Evolutionary conservation across 2,888 invertebrate genomes (phyloP).

Genomic region (Fissipunctia ypsillon): DNA sequence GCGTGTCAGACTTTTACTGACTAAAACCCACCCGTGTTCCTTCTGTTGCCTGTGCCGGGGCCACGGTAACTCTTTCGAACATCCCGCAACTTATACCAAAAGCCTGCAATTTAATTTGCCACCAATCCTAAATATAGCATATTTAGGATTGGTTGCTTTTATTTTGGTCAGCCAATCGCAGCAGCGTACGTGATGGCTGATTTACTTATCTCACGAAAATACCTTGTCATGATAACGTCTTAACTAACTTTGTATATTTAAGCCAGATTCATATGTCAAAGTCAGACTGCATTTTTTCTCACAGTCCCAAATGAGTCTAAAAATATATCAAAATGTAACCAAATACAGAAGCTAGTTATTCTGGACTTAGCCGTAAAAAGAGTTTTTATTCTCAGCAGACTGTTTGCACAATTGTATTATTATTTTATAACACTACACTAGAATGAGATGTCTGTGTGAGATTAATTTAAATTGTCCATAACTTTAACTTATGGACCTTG

Average conservation of each 20-base stretch:
- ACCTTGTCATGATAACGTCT: slow-evolving; percentile 3
- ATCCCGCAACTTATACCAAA: too few species aligned
- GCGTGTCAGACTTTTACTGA: too few species aligned
- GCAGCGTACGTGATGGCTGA: neutral
- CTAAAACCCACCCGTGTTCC: too few species aligned
- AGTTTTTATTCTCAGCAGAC: slow-evolving; percentile 14
- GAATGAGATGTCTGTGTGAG: slow-evolving; percentile 77
- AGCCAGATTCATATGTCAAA: neutral
- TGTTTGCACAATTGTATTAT: slow-evolving; percentile 76
- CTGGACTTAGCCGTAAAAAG: slow-evolving; percentile 20
- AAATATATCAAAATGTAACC: slow-evolving; percentile 10
- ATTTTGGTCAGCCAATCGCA: neutral
- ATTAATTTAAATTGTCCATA: slow-evolving; percentile 83
- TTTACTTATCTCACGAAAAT: neutral
- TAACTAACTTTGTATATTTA: neutral
- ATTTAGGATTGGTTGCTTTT: neutral
- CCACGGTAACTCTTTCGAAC: too few species aligned
- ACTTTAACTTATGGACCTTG: slow-evolving; percentile 67
- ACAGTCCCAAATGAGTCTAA: slow-evolving; percentile 19
- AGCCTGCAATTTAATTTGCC: neutral
- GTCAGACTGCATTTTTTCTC: slow-evolving; percentile 8
- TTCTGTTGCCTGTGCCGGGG: too few species aligned
- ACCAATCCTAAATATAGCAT: too few species aligned
- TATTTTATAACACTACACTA: slow-evolving; percentile 72
- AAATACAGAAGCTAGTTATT: slow-evolving; percentile 30